Base-by-base conservation (phyloP, 2,113 vertebrate genomes). In the Microcebus tavaratra region DNA sequence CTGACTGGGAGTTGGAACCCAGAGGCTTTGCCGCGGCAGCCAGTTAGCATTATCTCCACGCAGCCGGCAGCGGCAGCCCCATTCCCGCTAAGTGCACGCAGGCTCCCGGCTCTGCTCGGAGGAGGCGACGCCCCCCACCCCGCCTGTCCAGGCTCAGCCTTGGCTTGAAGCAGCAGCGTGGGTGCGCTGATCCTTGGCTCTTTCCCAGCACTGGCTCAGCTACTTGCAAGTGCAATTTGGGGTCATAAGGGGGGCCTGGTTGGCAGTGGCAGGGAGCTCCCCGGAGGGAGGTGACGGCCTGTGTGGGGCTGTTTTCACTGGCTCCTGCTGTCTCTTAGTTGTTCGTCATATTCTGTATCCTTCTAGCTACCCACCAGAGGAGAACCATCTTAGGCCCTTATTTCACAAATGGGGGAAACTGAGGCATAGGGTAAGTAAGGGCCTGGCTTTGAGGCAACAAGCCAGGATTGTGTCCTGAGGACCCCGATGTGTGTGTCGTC, bases 41-140 rank as follows among this genome's bases (percentile, higher is more conserved):
- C 2, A 0, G 0, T 87, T 15, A 29, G 15, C 34, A 11, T 3
- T 3, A 3, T 27, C 17, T 1, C 73, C 27, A 6, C 8, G 0
- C 11, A 4, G 39, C 42, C 3, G 0, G 50, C 2, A 4, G 29
- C 1, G 27, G 21, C 2, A 7, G 4, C 31, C 94, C 13, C 1
- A 0, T 45, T 48, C 68, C n/a, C 21, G 59, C 57, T 25, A n/a
- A 5, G 23, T 63, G 42, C 21, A 7, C 6, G 31, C 39, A 29
- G 29, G 34, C 5, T 36, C 53, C 45, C 12, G 73, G 20, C 75
- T 79, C 39, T 21, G 12, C 31, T 25, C 2, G 8, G 17, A 61
- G 34, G 76, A 18, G 31, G 18, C 29, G 13, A 0, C 1, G 1
- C 53, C 8, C 21, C 29, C 21, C n/a, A 3, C 17, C 8, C 31